phyloP scores from a whole-genome alignment of 2,888 invertebrate species.

The Melinopterus prodromus region DNA sequence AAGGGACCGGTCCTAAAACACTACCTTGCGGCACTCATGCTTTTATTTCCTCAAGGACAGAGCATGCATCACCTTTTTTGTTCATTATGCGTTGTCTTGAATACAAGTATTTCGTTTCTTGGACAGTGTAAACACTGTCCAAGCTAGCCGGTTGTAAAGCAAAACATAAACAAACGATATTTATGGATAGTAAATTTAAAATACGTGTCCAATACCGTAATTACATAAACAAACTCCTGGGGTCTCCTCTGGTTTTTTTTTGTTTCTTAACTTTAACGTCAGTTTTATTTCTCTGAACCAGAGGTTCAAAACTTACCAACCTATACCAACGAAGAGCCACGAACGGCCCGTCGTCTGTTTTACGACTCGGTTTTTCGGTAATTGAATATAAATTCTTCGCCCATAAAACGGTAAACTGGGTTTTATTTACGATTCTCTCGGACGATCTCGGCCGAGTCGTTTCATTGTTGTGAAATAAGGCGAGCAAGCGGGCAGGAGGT shows the following conservation, averaged over 20 bases:
- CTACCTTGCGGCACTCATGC: too few relatives aligned
- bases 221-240: slow-evolving; percentile 36
- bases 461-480: not conserved
- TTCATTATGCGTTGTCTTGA: too few relatives aligned
- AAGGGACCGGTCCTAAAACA: too few relatives aligned
- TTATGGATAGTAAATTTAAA: slow-evolving; percentile 36
- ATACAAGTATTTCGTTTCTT: too few relatives aligned
- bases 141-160: not conserved
- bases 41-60: too few relatives aligned
- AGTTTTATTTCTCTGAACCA: too few relatives aligned
- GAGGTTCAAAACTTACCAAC: too few relatives aligned
- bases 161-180: slow-evolving; percentile 30
- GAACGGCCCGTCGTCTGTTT: slow-evolving; percentile 19
- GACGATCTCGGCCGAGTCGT: not conserved
- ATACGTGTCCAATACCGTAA: slow-evolving; percentile 35
- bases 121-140: not conserved
- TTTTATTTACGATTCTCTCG: slow-evolving; percentile 41
- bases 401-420: slow-evolving; percentile 40
- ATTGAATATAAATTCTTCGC: slow-evolving; percentile 47
- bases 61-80: too few relatives aligned
- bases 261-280: not conserved
- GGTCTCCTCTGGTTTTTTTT: not conserved
- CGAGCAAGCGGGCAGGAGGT: not conserved
- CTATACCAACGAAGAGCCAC: too few relatives aligned
- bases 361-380: slow-evolving; percentile 45